Evolutionary conservation across 2,888 invertebrate genomes (phyloP), one percentile per base, ranked within the genome.

Genomic region (Acrobasis suavella): DNA sequence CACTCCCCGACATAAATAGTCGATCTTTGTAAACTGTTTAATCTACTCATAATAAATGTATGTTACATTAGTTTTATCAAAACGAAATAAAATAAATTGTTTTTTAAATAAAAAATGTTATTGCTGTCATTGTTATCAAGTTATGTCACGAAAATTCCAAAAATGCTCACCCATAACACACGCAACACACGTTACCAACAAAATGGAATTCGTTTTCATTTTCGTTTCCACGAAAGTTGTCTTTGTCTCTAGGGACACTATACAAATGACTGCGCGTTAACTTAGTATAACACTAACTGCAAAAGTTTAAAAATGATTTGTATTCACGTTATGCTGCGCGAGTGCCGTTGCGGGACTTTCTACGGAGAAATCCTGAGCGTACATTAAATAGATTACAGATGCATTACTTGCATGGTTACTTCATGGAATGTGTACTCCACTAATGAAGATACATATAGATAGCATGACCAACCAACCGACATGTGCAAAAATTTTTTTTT

Each of bases 281-380:
- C 83, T 81, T 83, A 81, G 78, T 85, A 83, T 81, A 83, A 82
- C 76, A 79, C 79, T 80, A 75, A 55, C 62, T 62, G 79, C 76
- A 79, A 85, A 85, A 84, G 82, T 82, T 82, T 72, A 76, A 72
- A 69, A 73, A 74, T 72, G 78, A 87, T 92, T 92, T 89, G 91
- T 92, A 91, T 91, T 90, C 92, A 86, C 83, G 87, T 78, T 83
- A 80, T 82, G 85, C 80, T 74, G 75, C 80, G 85, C 83, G 77
- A 78, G 85, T 87, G 84, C 81, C 76, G 81, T 85, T 85, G 85
- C 85, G 86, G 88, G 85, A 91, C 93, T 93, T 93, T 93, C 93
- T 92, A 87, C 79, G 85, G 81, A 83, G 92, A 93, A 92, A 92
- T 89, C 86, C 83, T 82, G 56, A 56, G 86, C 46, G 46, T n/a